These are phyloP conservation scores for Lipotes vexillifer DNA, from an alignment of 2,113 vertebrate species.

Conservation along the genomic window DNA sequence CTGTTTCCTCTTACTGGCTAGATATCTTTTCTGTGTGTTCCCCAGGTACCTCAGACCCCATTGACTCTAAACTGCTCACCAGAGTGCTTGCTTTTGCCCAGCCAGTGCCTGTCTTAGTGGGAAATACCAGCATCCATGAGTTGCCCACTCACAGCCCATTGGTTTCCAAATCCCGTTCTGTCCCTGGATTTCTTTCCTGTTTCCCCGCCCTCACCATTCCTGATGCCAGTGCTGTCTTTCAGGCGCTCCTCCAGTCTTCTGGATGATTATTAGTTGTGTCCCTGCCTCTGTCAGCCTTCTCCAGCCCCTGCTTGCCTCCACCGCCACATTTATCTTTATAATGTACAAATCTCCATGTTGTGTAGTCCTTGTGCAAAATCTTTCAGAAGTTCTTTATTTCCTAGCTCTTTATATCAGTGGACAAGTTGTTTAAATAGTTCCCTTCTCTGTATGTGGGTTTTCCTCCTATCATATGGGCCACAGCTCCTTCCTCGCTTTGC, in stretches of 20 bases:
- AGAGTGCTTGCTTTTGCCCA: not conserved
- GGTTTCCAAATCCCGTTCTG: not conserved
- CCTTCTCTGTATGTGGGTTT: not conserved
- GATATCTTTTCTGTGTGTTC: not conserved
- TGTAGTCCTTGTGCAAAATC: not conserved
- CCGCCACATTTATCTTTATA: not conserved
- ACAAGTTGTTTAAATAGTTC: not conserved
- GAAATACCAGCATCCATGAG: not conserved
- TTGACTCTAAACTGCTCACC: not conserved
- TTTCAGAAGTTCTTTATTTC: not conserved
- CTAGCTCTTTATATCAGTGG: not conserved
- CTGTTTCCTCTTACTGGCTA: not conserved
- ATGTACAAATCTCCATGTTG: not conserved
- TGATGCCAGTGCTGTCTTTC: not conserved
- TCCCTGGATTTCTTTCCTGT: not conserved
- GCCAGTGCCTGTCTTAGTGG: not conserved
- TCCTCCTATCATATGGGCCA: not conserved
- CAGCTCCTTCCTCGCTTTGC: not conserved
- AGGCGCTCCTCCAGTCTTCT: not conserved
- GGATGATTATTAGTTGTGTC: not conserved
- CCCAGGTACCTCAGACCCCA: not conserved
- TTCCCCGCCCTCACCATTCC: not conserved
- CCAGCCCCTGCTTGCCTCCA: not conserved
- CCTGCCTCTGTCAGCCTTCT: not conserved
- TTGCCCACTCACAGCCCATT: not conserved